Evolutionary conservation across 2,888 invertebrate species (phyloP).

Genomic region (Ectobius pallidus): DNA sequence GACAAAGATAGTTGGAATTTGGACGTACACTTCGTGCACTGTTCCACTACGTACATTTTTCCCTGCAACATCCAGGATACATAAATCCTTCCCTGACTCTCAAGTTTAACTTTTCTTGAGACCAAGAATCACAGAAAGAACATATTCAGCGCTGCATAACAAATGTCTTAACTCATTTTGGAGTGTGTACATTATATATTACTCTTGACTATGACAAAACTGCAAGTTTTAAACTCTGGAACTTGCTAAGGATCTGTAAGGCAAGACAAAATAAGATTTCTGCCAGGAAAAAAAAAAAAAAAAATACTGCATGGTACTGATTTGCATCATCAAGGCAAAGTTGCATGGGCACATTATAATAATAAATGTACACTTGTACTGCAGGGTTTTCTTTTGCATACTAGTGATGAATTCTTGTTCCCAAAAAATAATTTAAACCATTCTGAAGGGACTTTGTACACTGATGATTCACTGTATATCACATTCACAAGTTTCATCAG

Average conservation of each 20-base stretch:
- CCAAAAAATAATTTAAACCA: conserved; percentile 21
- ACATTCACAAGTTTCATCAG: neutral
- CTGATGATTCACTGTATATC: neutral
- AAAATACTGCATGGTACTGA: conserved; percentile 26
- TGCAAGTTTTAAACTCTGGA: neutral
- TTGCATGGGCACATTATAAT: neutral
- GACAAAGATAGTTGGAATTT: conserved; percentile 19
- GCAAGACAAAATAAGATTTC: conserved; percentile 22
- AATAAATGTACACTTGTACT: neutral
- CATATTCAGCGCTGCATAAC: neutral
- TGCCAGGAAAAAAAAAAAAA: neutral
- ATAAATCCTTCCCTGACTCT: conserved; percentile 6
- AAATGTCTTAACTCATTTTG: no score
- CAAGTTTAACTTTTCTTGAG: conserved; percentile 10
- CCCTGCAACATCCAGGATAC: neutral
- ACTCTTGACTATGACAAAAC: neutral
- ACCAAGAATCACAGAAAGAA: conserved; percentile 26
- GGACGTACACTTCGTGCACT: neutral
- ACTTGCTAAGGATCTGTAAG: neutral
- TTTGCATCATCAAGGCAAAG: conserved; percentile 3
- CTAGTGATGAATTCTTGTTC: neutral
- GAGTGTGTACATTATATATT: neutral
- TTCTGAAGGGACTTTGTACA: conserved; percentile 3
- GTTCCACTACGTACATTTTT: no score
- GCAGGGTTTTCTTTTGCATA: neutral